Evolutionary conservation across 2,797 vertebrate species (phyloP), one percentile per base, ranked within the genome.

Genomic region (Allobates femoralis): DNA sequence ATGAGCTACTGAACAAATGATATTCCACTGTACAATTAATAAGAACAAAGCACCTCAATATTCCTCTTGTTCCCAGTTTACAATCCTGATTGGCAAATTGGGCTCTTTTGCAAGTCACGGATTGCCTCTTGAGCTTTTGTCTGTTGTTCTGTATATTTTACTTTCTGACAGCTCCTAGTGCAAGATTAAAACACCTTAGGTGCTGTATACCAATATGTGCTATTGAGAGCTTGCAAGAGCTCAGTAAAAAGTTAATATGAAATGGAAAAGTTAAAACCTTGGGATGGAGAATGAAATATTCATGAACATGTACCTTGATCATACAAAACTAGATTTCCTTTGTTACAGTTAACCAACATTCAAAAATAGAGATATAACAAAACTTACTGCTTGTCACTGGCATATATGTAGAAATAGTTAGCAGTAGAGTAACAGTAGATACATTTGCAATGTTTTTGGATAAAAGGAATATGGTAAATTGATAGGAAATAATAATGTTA

Each of bases 131-230:
- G 77, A 84, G 77, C 56, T 73, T 87, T 84, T 85, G 77, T 84
- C 30, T 87, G 53, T 81, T 80, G 41, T 81, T 81, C 77, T 84
- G 74, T 76, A 84, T 77, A 79, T 87, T 84, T 32, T 32, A 12
- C 19, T 73, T 84, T 84, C 77, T 88, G 86, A 88, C 86, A 88
- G 86, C 82, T 81, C 34, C 69, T 85, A 56, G 67, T 56, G 69
- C 82, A 85, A 85, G 78, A 88, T 88, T 80, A 88, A 88, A 88
- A 85, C 86, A 88, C 86, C 86, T 77, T 67, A 88, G 82, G 77
- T 88, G 58, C 83, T 76, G 83, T 88, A 81, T 85, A 88, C 82
- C 67, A 81, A 88, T 84, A 85, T 81, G 78, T 84, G 82, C 77
- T 81, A 79, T 77, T 50, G 86, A 85, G 51, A 88, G 77, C 77